A percentile compares a stretch with the other conserved stretches of the same genome.
phyloP scores from a whole-genome alignment of 2,797 vertebrate species.

The Alcedo quadribrachys region DNA sequence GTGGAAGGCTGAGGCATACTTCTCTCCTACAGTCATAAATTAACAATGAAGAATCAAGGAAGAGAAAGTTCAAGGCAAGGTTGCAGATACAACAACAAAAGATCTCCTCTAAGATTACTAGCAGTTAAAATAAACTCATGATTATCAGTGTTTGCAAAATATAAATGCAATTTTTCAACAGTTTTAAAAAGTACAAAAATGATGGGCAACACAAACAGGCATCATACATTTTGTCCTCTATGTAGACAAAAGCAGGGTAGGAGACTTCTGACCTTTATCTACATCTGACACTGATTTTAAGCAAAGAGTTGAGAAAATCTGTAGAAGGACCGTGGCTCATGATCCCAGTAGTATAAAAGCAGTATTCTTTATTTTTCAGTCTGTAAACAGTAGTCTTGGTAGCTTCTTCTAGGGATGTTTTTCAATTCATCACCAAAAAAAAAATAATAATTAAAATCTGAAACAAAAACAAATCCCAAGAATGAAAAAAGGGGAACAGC shows the following conservation, averaged over 20 bases:
- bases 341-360: slow-evolving; percentile 79
- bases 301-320: slow-evolving; percentile 48
- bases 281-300: slow-evolving; percentile 56
- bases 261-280: slow-evolving; percentile 63
- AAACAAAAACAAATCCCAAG: slow-evolving; percentile 38
- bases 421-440: slow-evolving; percentile 52
- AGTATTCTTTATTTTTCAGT: slow-evolving; percentile 72
- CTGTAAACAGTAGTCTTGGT: slow-evolving; percentile 78
- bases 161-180: slow-evolving; percentile 77
- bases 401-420: slow-evolving; percentile 39
- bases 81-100: slow-evolving; percentile 58
- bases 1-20: slow-evolving; percentile 62
- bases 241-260: slow-evolving; percentile 62
- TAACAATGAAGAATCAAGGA: slow-evolving; percentile 67
- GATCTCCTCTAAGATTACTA: slow-evolving; percentile 61
- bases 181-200: slow-evolving; percentile 75
- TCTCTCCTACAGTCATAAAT: slow-evolving; percentile 75
- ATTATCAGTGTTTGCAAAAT: slow-evolving; percentile 77
- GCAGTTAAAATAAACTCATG: slow-evolving; percentile 74
- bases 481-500: slow-evolving; percentile 58
- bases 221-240: slow-evolving; percentile 52
- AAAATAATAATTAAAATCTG: neutral
- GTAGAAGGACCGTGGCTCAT: slow-evolving; percentile 70
- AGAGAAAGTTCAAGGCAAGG: slow-evolving; percentile 67
- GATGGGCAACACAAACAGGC: slow-evolving; percentile 69